These are phyloP conservation scores for Corydoras maculifer DNA, from an alignment of 2,113 vertebrate species.

Conservation along the genomic window DNA sequence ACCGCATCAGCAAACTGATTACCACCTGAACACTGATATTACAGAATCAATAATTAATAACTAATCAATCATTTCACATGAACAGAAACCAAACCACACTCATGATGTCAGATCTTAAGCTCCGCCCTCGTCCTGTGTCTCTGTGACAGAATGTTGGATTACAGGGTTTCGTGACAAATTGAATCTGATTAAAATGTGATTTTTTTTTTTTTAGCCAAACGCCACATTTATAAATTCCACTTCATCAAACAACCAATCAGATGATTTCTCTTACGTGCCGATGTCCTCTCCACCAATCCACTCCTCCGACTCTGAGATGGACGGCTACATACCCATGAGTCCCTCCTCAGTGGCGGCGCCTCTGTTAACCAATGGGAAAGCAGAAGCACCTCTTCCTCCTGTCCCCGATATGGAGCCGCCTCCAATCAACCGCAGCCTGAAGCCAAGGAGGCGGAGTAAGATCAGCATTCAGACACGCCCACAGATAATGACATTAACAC, in stretches of 20 bases:
- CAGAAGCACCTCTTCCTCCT: slow-evolving; percentile 61
- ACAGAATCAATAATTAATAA: no score
- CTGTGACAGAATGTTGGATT: no score
- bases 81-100: no score
- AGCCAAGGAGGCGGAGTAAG: slow-evolving; percentile 86
- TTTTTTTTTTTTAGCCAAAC: slow-evolving; percentile 44
- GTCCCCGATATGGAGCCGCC: slow-evolving; percentile 75
- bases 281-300: slow-evolving; percentile 69
- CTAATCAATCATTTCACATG: no score
- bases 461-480: neutral
- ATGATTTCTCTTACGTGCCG: slow-evolving; percentile 80
- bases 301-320: slow-evolving; percentile 52
- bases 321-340: slow-evolving; percentile 92
- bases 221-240: slow-evolving; percentile 33
- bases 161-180: no score
- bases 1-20: no score
- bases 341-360: slow-evolving; percentile 57
- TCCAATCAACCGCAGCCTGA: slow-evolving; percentile 89
- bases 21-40: no score
- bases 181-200: neutral
- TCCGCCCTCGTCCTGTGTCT: no score
- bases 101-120: no score
- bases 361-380: slow-evolving; percentile 48
- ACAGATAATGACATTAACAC: neutral
- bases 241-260: slow-evolving; percentile 31